Conservation (phyloP, 2,797 vertebrate species). For the Semotilus atromaculatus region DNA sequence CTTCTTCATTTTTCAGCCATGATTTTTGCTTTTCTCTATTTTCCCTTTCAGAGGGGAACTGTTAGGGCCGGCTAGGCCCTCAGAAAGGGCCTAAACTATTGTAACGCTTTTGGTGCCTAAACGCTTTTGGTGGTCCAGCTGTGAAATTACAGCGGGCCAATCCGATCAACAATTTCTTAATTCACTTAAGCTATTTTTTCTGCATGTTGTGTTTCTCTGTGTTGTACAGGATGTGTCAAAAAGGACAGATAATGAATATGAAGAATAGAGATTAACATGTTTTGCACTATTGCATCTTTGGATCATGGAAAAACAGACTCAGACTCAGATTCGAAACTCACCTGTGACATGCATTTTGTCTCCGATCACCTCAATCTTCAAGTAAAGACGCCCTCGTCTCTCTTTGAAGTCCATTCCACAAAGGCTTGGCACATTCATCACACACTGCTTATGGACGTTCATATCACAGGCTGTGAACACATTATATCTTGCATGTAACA, state of each 20-base stretch:
- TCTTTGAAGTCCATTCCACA: conserved; percentile 95
- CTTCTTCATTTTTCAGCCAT: neutral
- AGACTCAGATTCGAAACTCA: too few relatives aligned
- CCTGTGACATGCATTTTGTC: conserved; percentile 91
- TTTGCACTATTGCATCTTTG: neutral
- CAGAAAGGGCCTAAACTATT: too few relatives aligned
- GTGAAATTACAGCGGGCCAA: too few relatives aligned
- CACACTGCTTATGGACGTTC: conserved; percentile 96
- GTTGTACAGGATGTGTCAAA: too few relatives aligned
- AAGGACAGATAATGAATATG: too few relatives aligned
- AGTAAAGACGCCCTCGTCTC: conserved; percentile 88
- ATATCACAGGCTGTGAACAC: conserved; percentile 91
- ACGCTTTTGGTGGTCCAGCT: too few relatives aligned
- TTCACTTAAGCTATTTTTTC: too few relatives aligned
- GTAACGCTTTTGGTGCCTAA: too few relatives aligned
- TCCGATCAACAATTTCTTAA: too few relatives aligned
- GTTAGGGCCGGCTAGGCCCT: too few relatives aligned
- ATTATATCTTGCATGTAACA: neutral
- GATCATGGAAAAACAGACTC: neutral
- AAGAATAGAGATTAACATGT: neutral
- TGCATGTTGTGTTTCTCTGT: too few relatives aligned
- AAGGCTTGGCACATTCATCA: conserved; percentile 96
- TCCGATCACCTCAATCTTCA: conserved; percentile 88
- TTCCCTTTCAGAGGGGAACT: neutral
- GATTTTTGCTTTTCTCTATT: neutral